A percentile compares a stretch with the other conserved stretches of the same genome.
These are phyloP conservation scores for Micrasema minimum DNA, from an alignment of 1,140 invertebrate species.

Conservation along the genomic window DNA sequence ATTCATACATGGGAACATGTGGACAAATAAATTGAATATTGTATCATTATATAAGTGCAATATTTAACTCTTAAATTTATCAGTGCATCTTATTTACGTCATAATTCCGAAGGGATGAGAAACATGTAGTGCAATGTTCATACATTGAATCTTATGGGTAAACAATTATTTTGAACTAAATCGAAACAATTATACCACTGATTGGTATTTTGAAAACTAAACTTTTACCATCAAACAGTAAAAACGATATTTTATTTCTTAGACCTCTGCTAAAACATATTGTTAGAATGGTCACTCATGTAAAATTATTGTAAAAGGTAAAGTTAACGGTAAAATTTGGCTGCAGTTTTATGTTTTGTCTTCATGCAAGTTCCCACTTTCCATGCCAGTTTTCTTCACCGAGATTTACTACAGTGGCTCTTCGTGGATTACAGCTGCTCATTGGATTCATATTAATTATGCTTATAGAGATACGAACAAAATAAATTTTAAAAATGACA, in stretches of 20 bases:
- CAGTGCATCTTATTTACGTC: slow-evolving; percentile 48
- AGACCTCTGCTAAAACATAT: no score
- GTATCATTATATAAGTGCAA: slow-evolving; percentile 50
- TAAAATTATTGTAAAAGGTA: no score
- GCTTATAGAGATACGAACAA: slow-evolving; percentile 36
- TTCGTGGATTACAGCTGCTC: slow-evolving; percentile 15
- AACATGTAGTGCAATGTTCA: slow-evolving; percentile 19
- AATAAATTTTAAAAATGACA: slow-evolving; percentile 38
- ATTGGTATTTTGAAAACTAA: slow-evolving; percentile 10
- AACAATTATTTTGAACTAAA: slow-evolving; percentile 33
- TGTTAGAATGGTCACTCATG: no score
- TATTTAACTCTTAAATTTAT: slow-evolving; percentile 52
- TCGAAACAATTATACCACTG: slow-evolving; percentile 35
- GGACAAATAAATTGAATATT: slow-evolving; percentile 44
- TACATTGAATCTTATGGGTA: slow-evolving; percentile 32
- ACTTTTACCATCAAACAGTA: background rate
- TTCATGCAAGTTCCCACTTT: no score
- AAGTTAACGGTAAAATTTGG: no score
- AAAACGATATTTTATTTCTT: no score
- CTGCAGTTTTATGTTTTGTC: no score
- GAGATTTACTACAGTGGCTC: no score
- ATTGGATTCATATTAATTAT: slow-evolving; percentile 31
- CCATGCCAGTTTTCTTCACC: no score
- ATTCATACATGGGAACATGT: slow-evolving; percentile 20
- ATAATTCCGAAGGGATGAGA: slow-evolving; percentile 29